Evolutionary conservation across 2,888 invertebrate genomes (phyloP), one percentile per base, ranked within the genome.

Genomic region (Cenopis cana): DNA sequence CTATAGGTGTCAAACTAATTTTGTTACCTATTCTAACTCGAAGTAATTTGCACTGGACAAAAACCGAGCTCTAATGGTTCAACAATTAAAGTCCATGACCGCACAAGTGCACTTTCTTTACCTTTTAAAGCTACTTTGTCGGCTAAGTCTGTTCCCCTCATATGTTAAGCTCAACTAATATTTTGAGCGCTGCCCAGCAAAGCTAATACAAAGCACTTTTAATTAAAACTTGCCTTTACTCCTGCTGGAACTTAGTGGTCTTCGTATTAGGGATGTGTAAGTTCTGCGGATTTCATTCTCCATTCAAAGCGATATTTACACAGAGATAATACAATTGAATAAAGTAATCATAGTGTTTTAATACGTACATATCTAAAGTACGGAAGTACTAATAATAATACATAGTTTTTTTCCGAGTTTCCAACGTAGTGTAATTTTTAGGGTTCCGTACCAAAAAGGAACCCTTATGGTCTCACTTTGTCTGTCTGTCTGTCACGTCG

Each of bases 151-250:
- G 46, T 59, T 69, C 49, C n/a, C 36, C 54, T 67, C 71, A 52
- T 56, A 67, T 71, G 71, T 67, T 60, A 60, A 61, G 70, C 20
- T 71, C 66, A 55, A 66, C 66, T 71, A 71, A 71, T 71, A 71
- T 68, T 72, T 72, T 64, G 67, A 72, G 56, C 57, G 62, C 49
- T 56, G 60, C 54, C 68, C 68, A 50, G 68, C 62, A 64, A 72
- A 74, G 74, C 69, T 74, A 74, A 75, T 74, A 80, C 74, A 77
- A 79, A 81, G 81, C 76, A 76, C 77, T 85, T 80, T 89, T 89
- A 89, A 90, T 90, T 90, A 89, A 89, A 89, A 86, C 83, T 86
- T 81, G 76, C 77, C 83, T 86, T 87, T 88, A 85, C 85, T 86
- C 82, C 76, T 76, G 52, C 50, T 66, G 61, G 49, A 71, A 71